phyloP scores from a whole-genome alignment of 2,888 invertebrate species.

The Pecten maximus region DNA sequence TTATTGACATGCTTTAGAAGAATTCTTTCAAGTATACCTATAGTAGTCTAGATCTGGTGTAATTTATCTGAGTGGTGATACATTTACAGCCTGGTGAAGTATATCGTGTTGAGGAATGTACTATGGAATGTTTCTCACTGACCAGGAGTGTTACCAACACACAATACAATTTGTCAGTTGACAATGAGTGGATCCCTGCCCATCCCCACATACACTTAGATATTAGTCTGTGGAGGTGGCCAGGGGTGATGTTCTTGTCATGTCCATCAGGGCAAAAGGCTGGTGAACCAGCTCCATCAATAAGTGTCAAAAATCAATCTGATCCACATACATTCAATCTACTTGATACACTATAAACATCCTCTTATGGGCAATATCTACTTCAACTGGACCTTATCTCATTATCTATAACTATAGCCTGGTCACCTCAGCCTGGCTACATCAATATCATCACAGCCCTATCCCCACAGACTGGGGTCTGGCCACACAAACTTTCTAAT shows the following conservation, averaged over 20 bases:
- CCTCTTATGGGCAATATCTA: conserved; percentile 14
- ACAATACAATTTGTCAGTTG: neutral
- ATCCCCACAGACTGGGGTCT: too few species aligned
- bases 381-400: conserved; percentile 5
- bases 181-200: neutral
- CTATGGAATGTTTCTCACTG: conserved; percentile 9
- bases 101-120: neutral
- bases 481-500: too few species aligned
- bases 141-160: neutral
- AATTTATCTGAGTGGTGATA: neutral
- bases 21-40: too few species aligned
- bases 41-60: too few species aligned
- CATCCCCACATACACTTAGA: neutral
- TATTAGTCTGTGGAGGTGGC: neutral
- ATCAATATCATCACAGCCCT: conserved; percentile 12
- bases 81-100: neutral
- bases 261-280: neutral
- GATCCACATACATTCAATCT: neutral
- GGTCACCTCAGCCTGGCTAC: neutral
- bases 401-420: neutral
- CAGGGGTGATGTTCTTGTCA: neutral
- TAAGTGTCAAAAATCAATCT: neutral
- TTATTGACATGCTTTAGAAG: too few species aligned
- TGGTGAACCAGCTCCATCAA: neutral
- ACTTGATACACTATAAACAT: conserved; percentile 15